These are phyloP conservation scores for Dicerorhinus sumatrensis DNA, from an alignment of 2,113 vertebrate species.

Conservation along the genomic window DNA sequence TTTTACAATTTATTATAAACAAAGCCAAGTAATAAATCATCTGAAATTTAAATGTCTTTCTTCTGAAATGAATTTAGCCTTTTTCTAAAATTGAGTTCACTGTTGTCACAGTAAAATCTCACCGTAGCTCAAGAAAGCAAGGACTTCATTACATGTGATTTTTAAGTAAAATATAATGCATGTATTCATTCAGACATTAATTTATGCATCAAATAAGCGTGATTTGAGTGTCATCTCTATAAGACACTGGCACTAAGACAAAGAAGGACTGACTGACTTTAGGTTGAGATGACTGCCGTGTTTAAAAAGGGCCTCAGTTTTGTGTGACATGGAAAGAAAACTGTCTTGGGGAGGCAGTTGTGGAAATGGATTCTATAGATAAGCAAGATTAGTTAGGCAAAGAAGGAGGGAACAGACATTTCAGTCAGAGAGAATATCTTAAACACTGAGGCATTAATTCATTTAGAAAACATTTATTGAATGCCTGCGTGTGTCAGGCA, in stretches of 20 bases:
- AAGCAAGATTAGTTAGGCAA: background rate
- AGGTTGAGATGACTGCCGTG: background rate
- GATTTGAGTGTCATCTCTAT: background rate
- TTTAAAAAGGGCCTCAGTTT: background rate
- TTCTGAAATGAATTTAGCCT: conserved; percentile 22
- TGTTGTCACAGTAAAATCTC: background rate
- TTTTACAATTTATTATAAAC: background rate
- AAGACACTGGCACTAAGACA: background rate
- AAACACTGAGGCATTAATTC: background rate
- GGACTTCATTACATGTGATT: background rate
- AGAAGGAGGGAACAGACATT: background rate
- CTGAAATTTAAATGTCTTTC: background rate
- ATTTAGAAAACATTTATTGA: background rate
- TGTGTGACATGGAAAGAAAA: background rate
- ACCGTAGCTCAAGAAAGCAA: background rate
- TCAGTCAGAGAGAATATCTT: background rate
- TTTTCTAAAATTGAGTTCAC: background rate
- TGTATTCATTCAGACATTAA: background rate
- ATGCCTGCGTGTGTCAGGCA: background rate
- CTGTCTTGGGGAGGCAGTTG: background rate
- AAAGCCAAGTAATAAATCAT: background rate
- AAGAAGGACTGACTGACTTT: background rate
- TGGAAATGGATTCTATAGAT: background rate
- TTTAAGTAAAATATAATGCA: background rate
- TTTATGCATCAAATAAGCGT: background rate